Conservation (phyloP, 1,140 invertebrate genomes). For the Drosophila funebris region DNA sequence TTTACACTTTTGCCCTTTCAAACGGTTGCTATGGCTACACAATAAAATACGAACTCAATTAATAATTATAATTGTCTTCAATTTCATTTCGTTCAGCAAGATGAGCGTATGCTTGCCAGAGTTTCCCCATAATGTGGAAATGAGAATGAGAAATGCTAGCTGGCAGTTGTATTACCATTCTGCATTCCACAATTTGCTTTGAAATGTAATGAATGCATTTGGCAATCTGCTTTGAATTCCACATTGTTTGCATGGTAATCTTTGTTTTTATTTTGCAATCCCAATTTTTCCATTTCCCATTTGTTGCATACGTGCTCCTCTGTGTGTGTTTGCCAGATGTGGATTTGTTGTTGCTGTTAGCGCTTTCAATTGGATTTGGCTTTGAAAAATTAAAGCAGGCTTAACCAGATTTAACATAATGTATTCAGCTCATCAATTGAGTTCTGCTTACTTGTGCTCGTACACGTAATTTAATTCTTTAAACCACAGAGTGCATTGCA, state of each 20-base stretch:
- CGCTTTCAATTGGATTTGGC: neutral
- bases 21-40: slow-evolving; percentile 13
- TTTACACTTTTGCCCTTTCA: neutral
- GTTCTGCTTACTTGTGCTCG: no score
- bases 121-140: no score
- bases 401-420: neutral
- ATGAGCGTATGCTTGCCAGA: neutral
- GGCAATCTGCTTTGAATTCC: neutral
- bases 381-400: no score
- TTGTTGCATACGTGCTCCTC: neutral
- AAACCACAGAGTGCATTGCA: neutral
- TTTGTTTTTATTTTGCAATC: neutral
- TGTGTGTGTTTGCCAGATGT: no score
- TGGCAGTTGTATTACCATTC: slow-evolving; percentile 20
- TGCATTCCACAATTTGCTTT: neutral
- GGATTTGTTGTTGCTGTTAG: neutral
- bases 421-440: neutral
- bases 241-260: slow-evolving; percentile 3
- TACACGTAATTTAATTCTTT: neutral
- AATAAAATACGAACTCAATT: slow-evolving; percentile 3
- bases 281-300: slow-evolving; percentile 1
- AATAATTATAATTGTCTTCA: slow-evolving; percentile 11
- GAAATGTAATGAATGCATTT: slow-evolving; percentile 2
- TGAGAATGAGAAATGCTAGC: no score
- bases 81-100: neutral